Percentiles rank a stretch among this genome's conserved stretches.
Conservation (phyloP, 2,113 vertebrate species). For the Stigmatopora argus region DNA sequence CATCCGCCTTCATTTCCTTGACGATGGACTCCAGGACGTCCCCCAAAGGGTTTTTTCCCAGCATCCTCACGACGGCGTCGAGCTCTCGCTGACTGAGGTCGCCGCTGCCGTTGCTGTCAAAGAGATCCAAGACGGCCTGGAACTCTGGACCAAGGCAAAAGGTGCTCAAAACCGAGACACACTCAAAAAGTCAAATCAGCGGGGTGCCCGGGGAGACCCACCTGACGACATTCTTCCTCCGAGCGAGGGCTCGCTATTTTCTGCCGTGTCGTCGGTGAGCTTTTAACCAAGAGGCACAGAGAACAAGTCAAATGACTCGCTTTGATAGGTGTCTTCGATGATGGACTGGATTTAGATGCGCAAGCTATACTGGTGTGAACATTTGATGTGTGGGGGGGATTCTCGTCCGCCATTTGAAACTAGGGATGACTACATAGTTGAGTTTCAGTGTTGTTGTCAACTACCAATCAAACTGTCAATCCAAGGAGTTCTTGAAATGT, state of each 20-base stretch:
- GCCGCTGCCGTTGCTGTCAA: not conserved
- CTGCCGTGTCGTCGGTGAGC: not conserved
- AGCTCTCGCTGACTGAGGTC: not conserved
- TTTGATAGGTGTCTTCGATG: too few relatives aligned
- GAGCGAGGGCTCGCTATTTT: not conserved
- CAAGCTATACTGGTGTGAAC: too few relatives aligned
- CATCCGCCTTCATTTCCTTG: slow-evolving; percentile 18
- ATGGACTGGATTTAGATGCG: too few relatives aligned
- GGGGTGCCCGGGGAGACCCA: not conserved
- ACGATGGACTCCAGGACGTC: not conserved
- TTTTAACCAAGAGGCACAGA: not conserved
- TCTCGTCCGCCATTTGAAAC: too few relatives aligned
- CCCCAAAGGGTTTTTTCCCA: not conserved
- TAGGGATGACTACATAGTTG: too few relatives aligned
- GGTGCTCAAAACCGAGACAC: not conserved
- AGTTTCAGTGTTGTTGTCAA: too few relatives aligned
- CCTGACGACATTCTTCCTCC: not conserved
- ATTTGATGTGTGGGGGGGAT: too few relatives aligned
- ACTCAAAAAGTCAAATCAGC: not conserved
- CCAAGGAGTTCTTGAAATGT: too few relatives aligned
- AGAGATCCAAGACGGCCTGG: not conserved
- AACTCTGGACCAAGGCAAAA: not conserved
- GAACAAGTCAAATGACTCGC: too few relatives aligned
- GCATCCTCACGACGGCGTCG: not conserved
- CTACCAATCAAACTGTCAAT: too few relatives aligned